phyloP scores from a whole-genome alignment of 2,888 invertebrate genomes.

The Euzophera pinguis region DNA sequence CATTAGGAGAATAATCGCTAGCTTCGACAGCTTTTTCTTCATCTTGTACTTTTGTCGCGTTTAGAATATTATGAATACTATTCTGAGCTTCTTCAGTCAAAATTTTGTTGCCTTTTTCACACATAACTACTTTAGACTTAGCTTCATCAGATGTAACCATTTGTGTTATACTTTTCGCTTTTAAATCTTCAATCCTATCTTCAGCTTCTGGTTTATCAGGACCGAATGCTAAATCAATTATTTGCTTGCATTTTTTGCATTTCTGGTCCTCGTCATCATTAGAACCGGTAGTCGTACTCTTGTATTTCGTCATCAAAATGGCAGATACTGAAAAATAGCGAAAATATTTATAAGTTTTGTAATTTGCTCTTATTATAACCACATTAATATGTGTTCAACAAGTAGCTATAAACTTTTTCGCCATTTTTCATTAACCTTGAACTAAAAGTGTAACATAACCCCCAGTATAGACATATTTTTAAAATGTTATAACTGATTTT shows the following conservation, averaged over 20 bases:
- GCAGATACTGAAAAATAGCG: constrained; percentile 45
- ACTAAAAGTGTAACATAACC: no score
- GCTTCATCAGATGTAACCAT: constrained; percentile 9
- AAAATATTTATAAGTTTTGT: constrained; percentile 38
- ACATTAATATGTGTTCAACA: neutral
- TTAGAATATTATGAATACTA: neutral
- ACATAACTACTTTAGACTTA: constrained; percentile 14
- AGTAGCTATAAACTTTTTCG: constrained; percentile 39
- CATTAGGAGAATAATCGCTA: constrained; percentile 12
- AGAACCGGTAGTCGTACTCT: constrained; percentile 27
- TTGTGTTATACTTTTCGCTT: constrained; percentile 16
- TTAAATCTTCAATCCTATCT: constrained; percentile 3
- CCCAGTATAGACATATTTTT: no score
- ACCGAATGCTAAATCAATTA: constrained; percentile 30
- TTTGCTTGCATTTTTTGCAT: constrained; percentile 25
- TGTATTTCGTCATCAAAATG: constrained; percentile 24
- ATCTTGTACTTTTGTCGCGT: constrained; percentile 31
- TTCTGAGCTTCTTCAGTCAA: constrained; percentile 21
- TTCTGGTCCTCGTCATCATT: constrained; percentile 21
- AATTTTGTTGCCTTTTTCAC: constrained; percentile 28
- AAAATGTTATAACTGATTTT: no score
- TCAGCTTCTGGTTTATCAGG: constrained; percentile 17
- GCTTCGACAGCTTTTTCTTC: constrained; percentile 41
- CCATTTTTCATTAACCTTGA: constrained; percentile 33
- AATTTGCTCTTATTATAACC: neutral